Conservation (phyloP, 2,888 invertebrate species). For the Andrena minutula region DNA sequence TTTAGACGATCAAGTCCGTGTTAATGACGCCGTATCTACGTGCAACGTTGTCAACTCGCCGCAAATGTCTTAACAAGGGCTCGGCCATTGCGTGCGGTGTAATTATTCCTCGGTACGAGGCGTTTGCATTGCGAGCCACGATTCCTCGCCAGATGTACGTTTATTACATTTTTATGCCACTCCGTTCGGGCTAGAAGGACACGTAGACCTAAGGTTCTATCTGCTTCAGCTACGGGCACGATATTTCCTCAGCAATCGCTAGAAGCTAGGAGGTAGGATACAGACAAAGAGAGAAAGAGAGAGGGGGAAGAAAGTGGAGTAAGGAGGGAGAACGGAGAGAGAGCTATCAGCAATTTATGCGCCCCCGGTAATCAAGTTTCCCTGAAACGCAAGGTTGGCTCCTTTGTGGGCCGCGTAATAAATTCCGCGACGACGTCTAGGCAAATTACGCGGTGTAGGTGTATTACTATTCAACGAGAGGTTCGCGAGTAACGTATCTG, state of each 20-base stretch:
- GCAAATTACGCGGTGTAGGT: conserved; percentile 58
- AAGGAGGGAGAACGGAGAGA: conserved; percentile 24
- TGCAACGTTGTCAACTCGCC: conserved; percentile 60
- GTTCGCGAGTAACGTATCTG: background rate
- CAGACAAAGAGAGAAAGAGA: background rate
- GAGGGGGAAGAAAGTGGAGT: conserved; percentile 17
- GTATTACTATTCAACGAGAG: conserved; percentile 34
- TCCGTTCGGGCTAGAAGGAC: background rate
- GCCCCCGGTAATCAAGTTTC: conserved; percentile 63
- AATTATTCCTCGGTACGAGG: conserved; percentile 61
- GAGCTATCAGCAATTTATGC: conserved; percentile 60
- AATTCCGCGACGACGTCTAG: conserved; percentile 57
- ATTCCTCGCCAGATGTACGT: conserved; percentile 55
- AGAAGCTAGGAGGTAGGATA: background rate
- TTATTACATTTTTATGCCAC: conserved; percentile 23
- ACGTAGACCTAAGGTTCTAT: background rate
- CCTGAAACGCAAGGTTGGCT: conserved; percentile 53
- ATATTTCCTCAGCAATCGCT: conserved; percentile 17
- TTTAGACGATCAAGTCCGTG: conserved; percentile 31
- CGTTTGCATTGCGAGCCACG: conserved; percentile 53
- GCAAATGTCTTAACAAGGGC: conserved; percentile 66
- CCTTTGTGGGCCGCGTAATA: conserved; percentile 64
- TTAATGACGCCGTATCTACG: conserved; percentile 53
- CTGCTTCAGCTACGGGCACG: background rate
- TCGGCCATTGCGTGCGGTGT: conserved; percentile 61